phyloP scores from a whole-genome alignment of 2,797 vertebrate genomes.

The Karalla daura region DNA sequence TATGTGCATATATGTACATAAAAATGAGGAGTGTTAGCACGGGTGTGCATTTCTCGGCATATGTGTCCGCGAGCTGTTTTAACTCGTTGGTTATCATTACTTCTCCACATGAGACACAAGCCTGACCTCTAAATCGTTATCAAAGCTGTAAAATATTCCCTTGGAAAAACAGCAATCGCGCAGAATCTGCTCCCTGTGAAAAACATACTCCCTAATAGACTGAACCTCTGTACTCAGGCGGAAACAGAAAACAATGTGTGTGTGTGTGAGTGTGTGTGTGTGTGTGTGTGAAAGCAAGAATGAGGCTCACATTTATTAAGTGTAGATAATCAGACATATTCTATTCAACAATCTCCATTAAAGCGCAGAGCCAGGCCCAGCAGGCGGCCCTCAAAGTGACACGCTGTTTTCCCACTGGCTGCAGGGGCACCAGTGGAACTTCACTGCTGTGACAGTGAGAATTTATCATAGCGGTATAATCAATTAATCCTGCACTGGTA shows the following conservation, averaged over 20 bases:
- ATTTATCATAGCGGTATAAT: conserved; percentile 19
- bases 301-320: neutral
- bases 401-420: neutral
- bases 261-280: conserved; percentile 8
- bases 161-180: neutral
- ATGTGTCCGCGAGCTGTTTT: too few species aligned
- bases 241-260: neutral
- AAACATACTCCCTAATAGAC: neutral
- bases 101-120: neutral
- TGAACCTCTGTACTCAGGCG: neutral
- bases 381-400: conserved; percentile 5
- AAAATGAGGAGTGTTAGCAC: neutral
- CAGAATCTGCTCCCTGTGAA: neutral
- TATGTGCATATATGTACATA: neutral
- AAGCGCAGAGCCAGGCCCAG: neutral
- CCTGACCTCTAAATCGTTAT: neutral
- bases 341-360: neutral
- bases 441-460: neutral
- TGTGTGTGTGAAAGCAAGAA: neutral
- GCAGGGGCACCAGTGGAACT: neutral
- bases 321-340: neutral
- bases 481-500: conserved; percentile 27
- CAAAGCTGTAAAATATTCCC: neutral
- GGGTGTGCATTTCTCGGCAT: too few species aligned
- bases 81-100: neutral